A percentile compares a stretch with the other conserved stretches of the same genome.
These are phyloP conservation scores for Gryllus longicercus DNA, from an alignment of 2,888 invertebrate genomes.

Conservation along the genomic window DNA sequence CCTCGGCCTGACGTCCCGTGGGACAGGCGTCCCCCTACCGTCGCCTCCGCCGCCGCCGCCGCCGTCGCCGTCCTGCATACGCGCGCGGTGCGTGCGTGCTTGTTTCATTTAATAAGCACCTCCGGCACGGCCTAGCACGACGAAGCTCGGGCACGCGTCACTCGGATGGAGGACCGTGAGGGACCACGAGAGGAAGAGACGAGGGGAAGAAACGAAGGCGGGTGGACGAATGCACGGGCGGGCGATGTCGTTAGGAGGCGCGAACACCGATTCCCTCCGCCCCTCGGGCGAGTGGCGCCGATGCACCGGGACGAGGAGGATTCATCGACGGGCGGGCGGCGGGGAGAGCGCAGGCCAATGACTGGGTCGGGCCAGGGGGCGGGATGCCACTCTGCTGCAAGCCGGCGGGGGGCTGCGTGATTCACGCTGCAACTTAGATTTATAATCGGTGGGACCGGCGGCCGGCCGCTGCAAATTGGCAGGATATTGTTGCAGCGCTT, in stretches of 20 bases:
- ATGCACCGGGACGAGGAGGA: no score
- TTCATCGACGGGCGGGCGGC: no score
- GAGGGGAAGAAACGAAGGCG: conserved; percentile 12
- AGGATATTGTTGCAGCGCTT: conserved; percentile 8
- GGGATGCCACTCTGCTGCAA: no score
- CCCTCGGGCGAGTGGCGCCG: no score
- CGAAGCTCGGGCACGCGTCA: background rate
- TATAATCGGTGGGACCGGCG: conserved; percentile 11
- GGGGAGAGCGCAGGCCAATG: no score
- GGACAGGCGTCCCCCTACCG: background rate
- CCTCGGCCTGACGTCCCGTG: background rate
- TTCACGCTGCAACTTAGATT: conserved; percentile 11
- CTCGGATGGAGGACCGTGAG: conserved; percentile 4
- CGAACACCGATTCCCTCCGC: background rate
- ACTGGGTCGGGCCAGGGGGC: no score
- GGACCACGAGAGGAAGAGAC: background rate
- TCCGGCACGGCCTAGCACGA: conserved; percentile 23
- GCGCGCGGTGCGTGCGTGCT: background rate
- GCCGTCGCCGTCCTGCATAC: background rate
- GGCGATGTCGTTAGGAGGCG: no score
- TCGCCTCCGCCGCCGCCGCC: background rate
- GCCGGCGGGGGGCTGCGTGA: background rate
- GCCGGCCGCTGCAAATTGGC: conserved; percentile 17
- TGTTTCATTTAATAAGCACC: conserved; percentile 37
- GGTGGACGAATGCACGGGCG: background rate